A percentile compares a stretch with the other conserved stretches of the same genome.
phyloP scores from a whole-genome alignment of 2,888 invertebrate genomes.

The Polymixis flavicincta region DNA sequence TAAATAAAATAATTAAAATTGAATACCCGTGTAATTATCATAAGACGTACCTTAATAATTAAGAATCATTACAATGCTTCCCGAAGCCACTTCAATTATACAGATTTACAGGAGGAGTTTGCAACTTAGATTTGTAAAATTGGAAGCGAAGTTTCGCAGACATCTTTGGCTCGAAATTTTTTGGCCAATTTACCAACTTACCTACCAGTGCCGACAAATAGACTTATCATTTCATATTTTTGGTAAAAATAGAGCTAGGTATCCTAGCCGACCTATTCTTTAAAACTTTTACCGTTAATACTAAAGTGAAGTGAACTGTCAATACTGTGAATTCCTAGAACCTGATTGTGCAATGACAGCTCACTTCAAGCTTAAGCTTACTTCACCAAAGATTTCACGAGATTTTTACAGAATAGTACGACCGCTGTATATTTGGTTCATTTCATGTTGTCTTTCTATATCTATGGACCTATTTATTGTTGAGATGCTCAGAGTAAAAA shows the following conservation, averaged over 20 bases:
- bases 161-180: neutral
- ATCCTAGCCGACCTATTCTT: neutral
- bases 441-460: too few relatives aligned
- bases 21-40: neutral
- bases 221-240: too few relatives aligned
- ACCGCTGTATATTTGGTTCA: too few relatives aligned
- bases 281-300: too few relatives aligned
- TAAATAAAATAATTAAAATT: too few relatives aligned
- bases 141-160: constrained; percentile 11
- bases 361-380: neutral
- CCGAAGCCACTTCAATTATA: constrained; percentile 29
- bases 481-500: too few relatives aligned
- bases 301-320: neutral
- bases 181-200: neutral
- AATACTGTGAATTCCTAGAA: neutral
- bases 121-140: constrained; percentile 14
- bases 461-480: neutral
- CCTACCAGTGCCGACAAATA: too few relatives aligned
- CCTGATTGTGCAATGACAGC: neutral
- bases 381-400: too few relatives aligned
- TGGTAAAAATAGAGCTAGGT: too few relatives aligned
- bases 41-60: constrained; percentile 10
- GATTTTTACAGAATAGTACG: too few relatives aligned
- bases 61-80: constrained; percentile 26
- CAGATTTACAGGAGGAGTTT: constrained; percentile 18